Evolutionary conservation across 2,888 invertebrate genomes (phyloP).

Genomic region (Drosophila meridionalis): DNA sequence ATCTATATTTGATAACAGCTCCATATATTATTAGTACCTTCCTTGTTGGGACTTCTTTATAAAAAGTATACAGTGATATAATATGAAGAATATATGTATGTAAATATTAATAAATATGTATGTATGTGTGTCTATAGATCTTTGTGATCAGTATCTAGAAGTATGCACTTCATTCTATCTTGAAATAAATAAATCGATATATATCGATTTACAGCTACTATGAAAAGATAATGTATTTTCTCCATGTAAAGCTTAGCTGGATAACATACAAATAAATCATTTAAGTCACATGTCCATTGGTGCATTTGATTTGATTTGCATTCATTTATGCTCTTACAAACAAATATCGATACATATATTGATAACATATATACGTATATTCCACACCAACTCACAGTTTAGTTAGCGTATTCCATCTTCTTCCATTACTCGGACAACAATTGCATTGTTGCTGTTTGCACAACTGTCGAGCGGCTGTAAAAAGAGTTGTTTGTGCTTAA

Average conservation of each 20-base stretch:
- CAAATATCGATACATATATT: not conserved
- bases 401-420: not conserved
- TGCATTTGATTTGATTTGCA: not conserved
- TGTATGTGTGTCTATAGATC: not conserved
- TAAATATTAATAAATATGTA: no score
- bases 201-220: not conserved
- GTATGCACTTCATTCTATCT: not conserved
- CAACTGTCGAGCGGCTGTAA: constrained; percentile 27
- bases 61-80: no score
- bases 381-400: not conserved
- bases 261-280: not conserved
- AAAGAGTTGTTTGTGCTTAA: constrained; percentile 36
- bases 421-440: not conserved
- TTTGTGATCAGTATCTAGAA: not conserved
- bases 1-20: no score
- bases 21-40: no score
- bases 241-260: not conserved
- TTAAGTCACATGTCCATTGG: not conserved
- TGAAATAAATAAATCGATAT: not conserved
- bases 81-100: no score
- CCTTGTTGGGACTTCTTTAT: no score
- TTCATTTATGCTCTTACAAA: not conserved
- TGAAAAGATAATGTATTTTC: not conserved
- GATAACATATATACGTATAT: not conserved
- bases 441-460: constrained; percentile 44